Percentiles rank a stretch among this genome's conserved stretches.
These are phyloP conservation scores for Drosophila lowei DNA, from an alignment of 1,140 invertebrate species.

Conservation along the genomic window DNA sequence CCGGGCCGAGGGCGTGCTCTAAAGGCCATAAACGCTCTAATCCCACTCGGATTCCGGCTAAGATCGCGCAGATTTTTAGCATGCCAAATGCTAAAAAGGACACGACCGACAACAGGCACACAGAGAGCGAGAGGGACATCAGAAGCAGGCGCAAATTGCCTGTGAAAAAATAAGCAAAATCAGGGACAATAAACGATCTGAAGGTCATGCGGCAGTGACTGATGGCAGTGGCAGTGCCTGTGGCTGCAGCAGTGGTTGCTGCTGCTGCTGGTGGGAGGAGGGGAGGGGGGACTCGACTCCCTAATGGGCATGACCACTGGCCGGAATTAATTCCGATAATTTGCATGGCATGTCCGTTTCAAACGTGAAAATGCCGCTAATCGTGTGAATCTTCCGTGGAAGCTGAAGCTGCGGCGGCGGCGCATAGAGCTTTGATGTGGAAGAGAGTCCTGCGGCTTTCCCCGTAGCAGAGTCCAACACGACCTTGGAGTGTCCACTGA, in stretches of 20 bases:
- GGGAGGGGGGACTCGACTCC: conserved; percentile 3
- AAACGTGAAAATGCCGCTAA: conserved; percentile 41
- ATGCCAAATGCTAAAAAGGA: conserved; percentile 66
- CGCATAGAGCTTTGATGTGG: conserved; percentile 37
- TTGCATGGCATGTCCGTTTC: conserved; percentile 56
- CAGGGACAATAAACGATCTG: conserved; percentile 35
- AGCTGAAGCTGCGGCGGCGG: conserved; percentile 27
- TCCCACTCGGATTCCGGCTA: conserved; percentile 64
- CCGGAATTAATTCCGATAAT: conserved; percentile 64
- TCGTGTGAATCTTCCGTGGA: conserved; percentile 46
- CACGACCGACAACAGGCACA: conserved; percentile 16
- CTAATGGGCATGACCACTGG: conserved; percentile 61
- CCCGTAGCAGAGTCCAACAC: conserved; percentile 13
- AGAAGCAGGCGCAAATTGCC: conserved; percentile 46
- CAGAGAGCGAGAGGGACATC: conserved; percentile 13
- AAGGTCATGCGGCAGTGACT: conserved; percentile 46
- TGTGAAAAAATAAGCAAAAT: conserved; percentile 62
- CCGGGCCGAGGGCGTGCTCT: not conserved
- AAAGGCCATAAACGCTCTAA: conserved; percentile 58
- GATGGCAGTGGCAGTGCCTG: not conserved
- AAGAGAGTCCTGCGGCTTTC: conserved; percentile 57
- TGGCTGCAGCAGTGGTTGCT: conserved; percentile 17
- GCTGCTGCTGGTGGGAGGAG: conserved; percentile 1
- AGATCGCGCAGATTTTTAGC: conserved; percentile 62
- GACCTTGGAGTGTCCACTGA: conserved; percentile 2